These are phyloP conservation scores for Pseudocheirus occidentalis DNA, from an alignment of 2,797 vertebrate species.

Conservation along the genomic window DNA sequence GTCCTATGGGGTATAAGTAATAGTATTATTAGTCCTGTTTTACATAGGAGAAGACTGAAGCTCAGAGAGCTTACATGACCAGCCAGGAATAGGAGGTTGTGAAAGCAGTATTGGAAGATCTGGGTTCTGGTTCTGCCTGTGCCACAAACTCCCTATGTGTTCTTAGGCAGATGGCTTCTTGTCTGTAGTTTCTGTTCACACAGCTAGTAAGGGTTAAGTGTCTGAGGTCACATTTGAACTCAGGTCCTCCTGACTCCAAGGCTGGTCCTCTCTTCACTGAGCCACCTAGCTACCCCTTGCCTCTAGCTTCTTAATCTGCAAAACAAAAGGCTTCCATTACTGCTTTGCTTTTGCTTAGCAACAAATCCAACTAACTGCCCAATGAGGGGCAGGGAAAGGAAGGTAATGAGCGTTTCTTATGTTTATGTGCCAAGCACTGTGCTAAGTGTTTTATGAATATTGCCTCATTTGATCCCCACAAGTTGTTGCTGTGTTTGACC, in stretches of 20 bases:
- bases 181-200: background rate
- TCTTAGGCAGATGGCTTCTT: background rate
- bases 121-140: background rate
- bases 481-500: too few relatives aligned
- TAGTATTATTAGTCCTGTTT: background rate
- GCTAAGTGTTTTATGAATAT: background rate
- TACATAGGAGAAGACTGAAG: background rate
- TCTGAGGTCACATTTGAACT: too few relatives aligned
- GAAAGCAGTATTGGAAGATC: background rate
- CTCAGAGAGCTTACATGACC: background rate
- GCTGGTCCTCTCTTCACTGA: too few relatives aligned
- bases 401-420: background rate
- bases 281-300: background rate
- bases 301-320: background rate
- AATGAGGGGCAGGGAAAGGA: background rate
- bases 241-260: too few relatives aligned
- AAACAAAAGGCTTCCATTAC: background rate
- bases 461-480: background rate
- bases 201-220: too few relatives aligned
- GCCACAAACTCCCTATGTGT: background rate
- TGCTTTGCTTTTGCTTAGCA: background rate
- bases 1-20: background rate
- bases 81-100: background rate
- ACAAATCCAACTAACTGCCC: background rate
- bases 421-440: background rate